Conservation (phyloP, 2,797 vertebrate species). For the Pempheris klunzingeri region DNA sequence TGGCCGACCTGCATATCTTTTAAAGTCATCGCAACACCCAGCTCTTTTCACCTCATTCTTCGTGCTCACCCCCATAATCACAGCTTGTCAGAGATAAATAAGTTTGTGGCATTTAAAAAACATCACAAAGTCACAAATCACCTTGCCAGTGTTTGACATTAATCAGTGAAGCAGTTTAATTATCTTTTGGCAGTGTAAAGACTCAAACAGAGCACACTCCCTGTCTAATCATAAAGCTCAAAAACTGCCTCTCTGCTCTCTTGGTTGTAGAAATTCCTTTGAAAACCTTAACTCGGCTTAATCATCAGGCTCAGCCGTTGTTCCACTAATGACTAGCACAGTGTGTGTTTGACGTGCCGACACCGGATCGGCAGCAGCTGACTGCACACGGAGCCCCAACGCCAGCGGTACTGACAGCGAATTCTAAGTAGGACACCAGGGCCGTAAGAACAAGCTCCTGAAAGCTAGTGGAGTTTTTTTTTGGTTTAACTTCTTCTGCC, state of each 20-base stretch:
- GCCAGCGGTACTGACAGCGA: slow-evolving; percentile 67
- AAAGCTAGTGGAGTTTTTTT: slow-evolving; percentile 38
- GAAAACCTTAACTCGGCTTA: slow-evolving; percentile 58
- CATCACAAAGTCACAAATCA: slow-evolving; percentile 27
- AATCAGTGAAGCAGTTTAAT: slow-evolving; percentile 54
- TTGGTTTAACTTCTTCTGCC: slow-evolving; percentile 42
- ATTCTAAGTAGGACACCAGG: slow-evolving; percentile 76
- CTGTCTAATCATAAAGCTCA: slow-evolving; percentile 38
- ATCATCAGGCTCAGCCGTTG: slow-evolving; percentile 55
- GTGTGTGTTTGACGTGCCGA: slow-evolving; percentile 63
- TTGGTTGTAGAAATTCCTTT: slow-evolving; percentile 41
- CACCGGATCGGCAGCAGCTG: slow-evolving; percentile 63
- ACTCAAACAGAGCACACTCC: slow-evolving; percentile 36
- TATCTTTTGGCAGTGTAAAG: slow-evolving; percentile 23
- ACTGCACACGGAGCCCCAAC: slow-evolving; percentile 63
- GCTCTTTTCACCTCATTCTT: neutral
- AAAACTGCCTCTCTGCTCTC: slow-evolving; percentile 36
- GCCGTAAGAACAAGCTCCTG: slow-evolving; percentile 51
- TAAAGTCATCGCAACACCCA: no score
- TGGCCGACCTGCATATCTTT: neutral
- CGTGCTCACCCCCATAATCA: neutral
- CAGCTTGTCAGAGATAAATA: slow-evolving; percentile 23
- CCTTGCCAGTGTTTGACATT: slow-evolving; percentile 47
- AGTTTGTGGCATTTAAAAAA: slow-evolving; percentile 43
- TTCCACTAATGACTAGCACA: slow-evolving; percentile 69